Percentiles rank a stretch among this genome's conserved stretches.
Evolutionary conservation across 2,113 vertebrate genomes (phyloP).

Genomic region (Chloropsis cyanopogon): DNA sequence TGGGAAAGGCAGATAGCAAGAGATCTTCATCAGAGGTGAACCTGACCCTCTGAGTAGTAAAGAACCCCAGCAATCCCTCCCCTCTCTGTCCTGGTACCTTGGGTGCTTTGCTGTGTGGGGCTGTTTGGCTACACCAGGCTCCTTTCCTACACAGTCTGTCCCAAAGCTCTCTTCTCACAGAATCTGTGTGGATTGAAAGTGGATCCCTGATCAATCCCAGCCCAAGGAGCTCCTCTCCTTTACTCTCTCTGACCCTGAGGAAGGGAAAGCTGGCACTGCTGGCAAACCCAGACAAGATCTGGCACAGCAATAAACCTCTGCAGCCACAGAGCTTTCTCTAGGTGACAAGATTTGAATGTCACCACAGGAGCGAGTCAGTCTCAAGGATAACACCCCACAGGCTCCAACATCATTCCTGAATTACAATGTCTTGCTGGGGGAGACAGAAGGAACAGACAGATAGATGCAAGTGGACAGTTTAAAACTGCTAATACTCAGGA

Average conservation of each 20-base stretch:
- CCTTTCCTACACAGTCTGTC: not conserved
- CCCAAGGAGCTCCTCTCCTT: not conserved
- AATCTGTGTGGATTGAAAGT: not conserved
- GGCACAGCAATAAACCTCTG: not conserved
- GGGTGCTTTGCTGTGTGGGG: not conserved
- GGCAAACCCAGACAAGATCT: not conserved
- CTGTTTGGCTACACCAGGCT: not conserved
- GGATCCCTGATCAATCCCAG: not conserved
- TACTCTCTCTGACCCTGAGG: not conserved
- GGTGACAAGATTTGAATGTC: not conserved
- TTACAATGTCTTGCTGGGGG: not conserved
- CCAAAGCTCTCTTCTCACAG: not conserved
- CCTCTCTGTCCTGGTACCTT: not conserved
- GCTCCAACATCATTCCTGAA: not conserved
- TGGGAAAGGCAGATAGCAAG: not conserved
- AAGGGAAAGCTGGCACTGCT: not conserved
- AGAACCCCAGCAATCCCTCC: not conserved
- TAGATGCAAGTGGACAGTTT: not conserved
- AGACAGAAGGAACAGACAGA: not conserved
- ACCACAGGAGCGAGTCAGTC: rapidly evolving
- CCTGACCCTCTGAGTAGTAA: not conserved
- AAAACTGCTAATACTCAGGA: not conserved
- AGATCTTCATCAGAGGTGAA: not conserved
- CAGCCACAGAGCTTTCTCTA: not conserved
- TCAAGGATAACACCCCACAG: not conserved